Evolutionary conservation across 1,140 invertebrate species (phyloP), one percentile per base, ranked within the genome.

Genomic region (Heterodera schachtii): DNA sequence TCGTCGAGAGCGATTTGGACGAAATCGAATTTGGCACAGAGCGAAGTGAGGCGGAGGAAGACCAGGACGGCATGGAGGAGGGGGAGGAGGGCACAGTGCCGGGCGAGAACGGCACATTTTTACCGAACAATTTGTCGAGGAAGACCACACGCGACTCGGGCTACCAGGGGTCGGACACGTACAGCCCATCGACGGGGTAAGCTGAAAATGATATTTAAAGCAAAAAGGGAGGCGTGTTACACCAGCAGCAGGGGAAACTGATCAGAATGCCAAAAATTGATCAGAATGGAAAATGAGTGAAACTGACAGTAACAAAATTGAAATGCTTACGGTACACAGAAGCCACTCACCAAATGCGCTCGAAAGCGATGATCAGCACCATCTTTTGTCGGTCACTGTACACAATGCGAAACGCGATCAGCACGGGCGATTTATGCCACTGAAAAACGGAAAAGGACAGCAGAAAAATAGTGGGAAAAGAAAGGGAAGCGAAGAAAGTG

Each of bases 1-100:
- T 85, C 73, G 82, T 85, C 2, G 84, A 87, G 31, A 85, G 79
- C 67, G 82, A 83, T 19, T n/a, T 74, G 5, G 84, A 84, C 41
- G 81, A 76, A 16, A 41, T 64, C 41, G 81, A 84, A 7, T 69
- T 83, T 19, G 9, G 1, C 31, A 70, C 57, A 43, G 77, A 70
- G 19, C 75, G 64, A 21, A 76, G 47, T 21, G 77, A 70, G 41
- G 46, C 80, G 9, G 73, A 73, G 9, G 77, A 70, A 6, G 77
- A 78, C 9, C 47, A 49, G 8, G 31, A 31, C 31, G 31, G 31
- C 31, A 31, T 7, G 66, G 77, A 16, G 21, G 31, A 78, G 8
- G 2, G 66, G 13, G 41, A 7, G 3, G 19, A 19, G 7, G 43
- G n/a, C 9, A 11, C n/a, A 70, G 9, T 31, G 8, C 43, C 6